Percentiles rank a stretch among this genome's conserved stretches.
Evolutionary conservation across 2,797 vertebrate genomes (phyloP).

Genomic region (Enteromius viviparus): DNA sequence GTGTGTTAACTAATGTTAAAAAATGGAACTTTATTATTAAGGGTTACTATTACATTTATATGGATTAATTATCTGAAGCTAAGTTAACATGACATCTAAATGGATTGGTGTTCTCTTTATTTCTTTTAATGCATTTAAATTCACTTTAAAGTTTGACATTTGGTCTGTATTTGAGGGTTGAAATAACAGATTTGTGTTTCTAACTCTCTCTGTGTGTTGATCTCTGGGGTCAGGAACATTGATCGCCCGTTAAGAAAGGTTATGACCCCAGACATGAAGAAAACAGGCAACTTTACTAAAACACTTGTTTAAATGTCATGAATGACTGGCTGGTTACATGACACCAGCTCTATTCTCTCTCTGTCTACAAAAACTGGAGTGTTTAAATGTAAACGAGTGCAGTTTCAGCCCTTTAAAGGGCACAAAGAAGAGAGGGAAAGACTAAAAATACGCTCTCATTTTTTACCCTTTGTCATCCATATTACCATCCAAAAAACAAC

Average conservation of each 20-base stretch:
- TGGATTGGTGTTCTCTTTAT: neutral
- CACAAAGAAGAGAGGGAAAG: conserved; percentile 13
- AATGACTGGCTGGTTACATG: neutral
- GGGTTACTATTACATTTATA: neutral
- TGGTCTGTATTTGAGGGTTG: neutral
- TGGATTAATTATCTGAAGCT: no score
- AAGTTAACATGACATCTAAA: neutral
- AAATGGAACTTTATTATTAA: neutral
- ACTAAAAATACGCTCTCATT: conserved; percentile 21
- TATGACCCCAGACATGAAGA: conserved; percentile 15
- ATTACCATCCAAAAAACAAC: conserved; percentile 4
- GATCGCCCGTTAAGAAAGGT: conserved; percentile 35
- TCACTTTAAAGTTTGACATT: neutral
- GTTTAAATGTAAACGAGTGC: conserved; percentile 44
- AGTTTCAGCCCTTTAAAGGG: conserved; percentile 43
- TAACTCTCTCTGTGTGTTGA: neutral
- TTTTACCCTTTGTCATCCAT: conserved; percentile 23
- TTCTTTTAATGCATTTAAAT: neutral
- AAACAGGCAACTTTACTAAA: conserved; percentile 31
- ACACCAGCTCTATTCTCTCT: conserved; percentile 19
- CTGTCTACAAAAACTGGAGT: conserved; percentile 28
- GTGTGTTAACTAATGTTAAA: neutral
- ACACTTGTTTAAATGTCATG: conserved; percentile 29
- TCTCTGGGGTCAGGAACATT: conserved; percentile 22
- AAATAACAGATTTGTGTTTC: neutral